Percentiles rank a stretch among this genome's conserved stretches.
These are phyloP conservation scores for Caerostris darwini DNA, from an alignment of 1,140 invertebrate species.

Conservation along the genomic window DNA sequence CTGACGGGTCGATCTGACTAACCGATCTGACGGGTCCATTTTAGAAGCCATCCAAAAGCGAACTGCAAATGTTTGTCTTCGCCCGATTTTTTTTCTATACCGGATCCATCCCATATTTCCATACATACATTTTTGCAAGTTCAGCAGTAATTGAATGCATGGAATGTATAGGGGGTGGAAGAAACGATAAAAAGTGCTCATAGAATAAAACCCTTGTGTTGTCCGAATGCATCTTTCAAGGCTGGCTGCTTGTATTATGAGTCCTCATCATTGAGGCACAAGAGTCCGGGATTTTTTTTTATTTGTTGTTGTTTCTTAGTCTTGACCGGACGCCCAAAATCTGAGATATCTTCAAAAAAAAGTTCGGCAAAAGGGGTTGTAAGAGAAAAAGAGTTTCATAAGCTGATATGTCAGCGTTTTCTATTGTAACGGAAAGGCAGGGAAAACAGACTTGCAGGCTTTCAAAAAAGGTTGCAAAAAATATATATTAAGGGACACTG, in stretches of 20 bases:
- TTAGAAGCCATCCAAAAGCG: slow-evolving; percentile 4
- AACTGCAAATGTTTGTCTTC: slow-evolving; percentile 25
- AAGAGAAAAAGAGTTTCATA: slow-evolving; percentile 29
- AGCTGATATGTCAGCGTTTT: slow-evolving; percentile 59
- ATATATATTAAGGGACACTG: slow-evolving; percentile 35
- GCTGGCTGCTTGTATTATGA: background rate
- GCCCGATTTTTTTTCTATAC: background rate
- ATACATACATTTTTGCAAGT: background rate
- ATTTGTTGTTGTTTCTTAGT: slow-evolving; percentile 2
- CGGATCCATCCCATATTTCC: slow-evolving; percentile 11
- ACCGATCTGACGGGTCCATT: background rate
- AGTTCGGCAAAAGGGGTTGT: background rate
- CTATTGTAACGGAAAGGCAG: slow-evolving; percentile 29
- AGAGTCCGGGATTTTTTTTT: background rate
- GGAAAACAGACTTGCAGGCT: background rate
- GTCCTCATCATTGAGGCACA: background rate
- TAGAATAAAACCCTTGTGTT: background rate
- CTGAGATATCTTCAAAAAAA: background rate
- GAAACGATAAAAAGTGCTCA: background rate
- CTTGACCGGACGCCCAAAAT: slow-evolving; percentile 31
- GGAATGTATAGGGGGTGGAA: background rate
- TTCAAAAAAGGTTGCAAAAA: slow-evolving; percentile 24
- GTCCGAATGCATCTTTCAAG: background rate
- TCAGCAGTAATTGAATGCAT: slow-evolving; percentile 22
- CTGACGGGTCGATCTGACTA: no score